Evolutionary conservation across 2,888 invertebrate species (phyloP), one percentile per base, ranked within the genome.

Genomic region (Thecocarcelia acutangulata): DNA sequence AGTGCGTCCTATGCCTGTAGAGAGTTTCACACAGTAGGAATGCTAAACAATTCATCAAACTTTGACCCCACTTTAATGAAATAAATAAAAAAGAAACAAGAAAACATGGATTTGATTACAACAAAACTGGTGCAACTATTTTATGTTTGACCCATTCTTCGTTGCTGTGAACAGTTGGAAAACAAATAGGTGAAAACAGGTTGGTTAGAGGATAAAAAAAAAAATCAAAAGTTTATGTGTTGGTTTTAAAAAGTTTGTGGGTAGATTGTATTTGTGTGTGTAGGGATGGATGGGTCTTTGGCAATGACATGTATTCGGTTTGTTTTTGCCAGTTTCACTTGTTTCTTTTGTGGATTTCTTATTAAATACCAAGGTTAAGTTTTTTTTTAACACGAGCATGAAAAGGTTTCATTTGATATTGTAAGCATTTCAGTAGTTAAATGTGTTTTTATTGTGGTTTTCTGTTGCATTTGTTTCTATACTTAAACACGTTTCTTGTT

Each of bases 281-380:
- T 42, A 24, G n/a, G n/a, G n/a, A n/a, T n/a, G 12, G 13, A 12
- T 19, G 13, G 44, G 63, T 37, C 56, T 73, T 33, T 74, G 74
- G 59, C 74, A 77, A 66, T 82, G 77, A 78, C 82, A 74, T 68
- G 66, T 69, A 48, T 64, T 54, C 44, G 15, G 50, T 52, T 61
- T 46, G 61, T 63, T 28, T 58, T 13, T 66, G 50, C 11, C 68
- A 46, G 19, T 68, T 69, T 69, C 3, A 50, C 40, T 56, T 58
- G 28, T 40, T 64, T 72, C 42, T 48, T 56, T 77, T 4, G 58
- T 63, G 48, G 40, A 59, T 70, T 76, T 61, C 13, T 76, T 66
- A 66, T 44, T 52, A 74, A 68, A 52, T 63, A 76, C 73, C 76
- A 81, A 81, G 81, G 81, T 69, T 63, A 77, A 37, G n/a, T n/a